These are phyloP conservation scores for Enteromius mattozi DNA, from an alignment of 2,797 vertebrate species.

Conservation along the genomic window DNA sequence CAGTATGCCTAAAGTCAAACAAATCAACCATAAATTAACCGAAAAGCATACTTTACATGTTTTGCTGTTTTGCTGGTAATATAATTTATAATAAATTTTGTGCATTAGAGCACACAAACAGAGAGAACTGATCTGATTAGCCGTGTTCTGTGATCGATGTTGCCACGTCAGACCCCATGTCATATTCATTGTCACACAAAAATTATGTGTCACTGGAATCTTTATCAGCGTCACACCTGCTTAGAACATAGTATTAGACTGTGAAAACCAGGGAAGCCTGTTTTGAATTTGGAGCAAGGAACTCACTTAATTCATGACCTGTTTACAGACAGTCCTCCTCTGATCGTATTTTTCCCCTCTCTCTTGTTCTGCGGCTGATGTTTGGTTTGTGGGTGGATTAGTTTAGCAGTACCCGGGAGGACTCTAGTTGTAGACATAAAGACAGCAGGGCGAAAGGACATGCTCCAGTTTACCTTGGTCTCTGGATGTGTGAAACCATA, in stretches of 20 bases:
- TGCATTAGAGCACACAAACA: not conserved
- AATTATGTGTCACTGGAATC: not conserved
- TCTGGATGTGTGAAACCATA: not conserved
- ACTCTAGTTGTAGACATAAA: slow-evolving; percentile 70
- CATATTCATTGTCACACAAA: not conserved
- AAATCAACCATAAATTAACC: not conserved
- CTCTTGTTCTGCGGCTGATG: slow-evolving; percentile 15
- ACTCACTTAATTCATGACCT: slow-evolving; percentile 11
- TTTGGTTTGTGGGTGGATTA: slow-evolving; percentile 53
- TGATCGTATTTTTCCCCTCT: not conserved
- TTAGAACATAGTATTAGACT: slow-evolving; percentile 8
- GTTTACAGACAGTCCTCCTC: slow-evolving; percentile 20
- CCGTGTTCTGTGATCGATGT: not conserved
- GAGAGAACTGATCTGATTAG: not conserved
- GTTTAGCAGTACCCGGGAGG: slow-evolving; percentile 63
- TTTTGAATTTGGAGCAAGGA: slow-evolving; percentile 20
- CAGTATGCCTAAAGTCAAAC: not conserved
- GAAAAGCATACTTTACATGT: not conserved
- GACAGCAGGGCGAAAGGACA: slow-evolving; percentile 58
- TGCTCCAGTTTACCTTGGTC: slow-evolving; percentile 36
- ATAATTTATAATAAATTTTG: not conserved
- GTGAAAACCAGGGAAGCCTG: slow-evolving; percentile 11
- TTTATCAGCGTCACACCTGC: not conserved
- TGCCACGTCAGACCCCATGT: not conserved
- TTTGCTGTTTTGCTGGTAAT: not conserved